Evolutionary conservation across 92 coral and sea anemone species (phyloP).

Genomic region (Heliopora coerulea): DNA sequence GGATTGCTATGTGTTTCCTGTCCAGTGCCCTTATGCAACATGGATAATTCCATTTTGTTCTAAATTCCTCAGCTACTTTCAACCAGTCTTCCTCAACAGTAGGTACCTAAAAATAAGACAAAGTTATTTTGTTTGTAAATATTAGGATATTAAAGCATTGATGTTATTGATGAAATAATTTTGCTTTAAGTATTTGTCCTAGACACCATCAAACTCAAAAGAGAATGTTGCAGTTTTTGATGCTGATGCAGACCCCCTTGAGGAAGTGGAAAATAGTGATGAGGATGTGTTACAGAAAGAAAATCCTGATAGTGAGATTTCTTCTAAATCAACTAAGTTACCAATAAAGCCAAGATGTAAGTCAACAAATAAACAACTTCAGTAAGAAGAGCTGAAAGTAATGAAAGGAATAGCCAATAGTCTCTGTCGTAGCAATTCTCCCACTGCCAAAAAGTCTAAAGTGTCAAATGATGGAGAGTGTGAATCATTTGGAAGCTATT

Average conservation of each 20-base stretch:
- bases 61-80: constrained; percentile 10
- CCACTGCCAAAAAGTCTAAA: neutral
- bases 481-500: constrained; percentile 5
- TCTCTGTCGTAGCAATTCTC: neutral
- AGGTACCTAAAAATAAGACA: too few species aligned
- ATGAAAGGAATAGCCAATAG: constrained; percentile 25
- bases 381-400: constrained; percentile 22
- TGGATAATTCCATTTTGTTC: constrained; percentile 42
- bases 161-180: too few species aligned
- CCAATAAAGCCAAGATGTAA: constrained; percentile 24
- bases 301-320: neutral
- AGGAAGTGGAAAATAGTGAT: neutral
- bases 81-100: constrained; percentile 7
- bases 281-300: neutral
- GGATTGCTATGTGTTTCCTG: constrained; percentile 58
- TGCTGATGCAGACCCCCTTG: neutral
- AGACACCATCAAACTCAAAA: too few species aligned
- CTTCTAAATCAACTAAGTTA: constrained; percentile 15
- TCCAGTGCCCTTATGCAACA: constrained; percentile 53
- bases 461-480: neutral
- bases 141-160: too few species aligned
- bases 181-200: too few species aligned
- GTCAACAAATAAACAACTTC: constrained; percentile 13
- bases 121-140: too few species aligned
- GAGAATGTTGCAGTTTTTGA: too few species aligned